A percentile compares a stretch with the other conserved stretches of the same genome.
Evolutionary conservation across 2,113 vertebrate species (phyloP).

Genomic region (Centropus bengalensis): DNA sequence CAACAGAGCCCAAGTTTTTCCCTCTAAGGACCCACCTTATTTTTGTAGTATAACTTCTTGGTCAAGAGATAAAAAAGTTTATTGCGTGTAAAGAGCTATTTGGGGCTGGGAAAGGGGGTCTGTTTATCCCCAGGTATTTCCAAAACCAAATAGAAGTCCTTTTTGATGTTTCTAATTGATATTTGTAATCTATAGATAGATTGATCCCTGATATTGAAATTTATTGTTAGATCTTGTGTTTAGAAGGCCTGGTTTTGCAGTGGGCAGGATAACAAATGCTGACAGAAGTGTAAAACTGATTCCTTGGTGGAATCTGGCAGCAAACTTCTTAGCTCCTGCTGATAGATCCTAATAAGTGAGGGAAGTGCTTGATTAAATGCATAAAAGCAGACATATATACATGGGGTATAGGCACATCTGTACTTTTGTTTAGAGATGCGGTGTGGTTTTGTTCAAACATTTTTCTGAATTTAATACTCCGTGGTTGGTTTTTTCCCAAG

Average conservation of each 20-base stretch:
- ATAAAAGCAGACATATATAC: background rate
- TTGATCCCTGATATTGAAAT: background rate
- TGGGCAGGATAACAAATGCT: background rate
- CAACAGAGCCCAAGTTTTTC: background rate
- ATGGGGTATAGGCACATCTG: background rate
- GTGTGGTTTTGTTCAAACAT: background rate
- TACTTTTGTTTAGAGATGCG: background rate
- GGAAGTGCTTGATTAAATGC: background rate
- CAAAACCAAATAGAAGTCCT: background rate
- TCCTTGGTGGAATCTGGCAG: background rate
- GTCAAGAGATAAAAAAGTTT: background rate
- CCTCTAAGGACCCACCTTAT: background rate
- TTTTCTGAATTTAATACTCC: background rate
- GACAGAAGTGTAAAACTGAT: background rate
- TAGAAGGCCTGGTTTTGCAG: background rate
- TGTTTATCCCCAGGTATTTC: background rate
- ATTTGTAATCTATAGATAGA: background rate
- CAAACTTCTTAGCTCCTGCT: background rate
- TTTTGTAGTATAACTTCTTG: background rate
- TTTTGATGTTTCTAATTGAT: background rate
- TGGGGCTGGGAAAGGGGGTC: background rate
- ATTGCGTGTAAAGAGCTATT: background rate
- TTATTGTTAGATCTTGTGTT: background rate
- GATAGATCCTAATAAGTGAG: background rate
- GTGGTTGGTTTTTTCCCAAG: slow-evolving; percentile 54